Evolutionary conservation across 2,797 vertebrate species (phyloP), one percentile per base, ranked within the genome.

Genomic region (Sebastolobus alascanus): DNA sequence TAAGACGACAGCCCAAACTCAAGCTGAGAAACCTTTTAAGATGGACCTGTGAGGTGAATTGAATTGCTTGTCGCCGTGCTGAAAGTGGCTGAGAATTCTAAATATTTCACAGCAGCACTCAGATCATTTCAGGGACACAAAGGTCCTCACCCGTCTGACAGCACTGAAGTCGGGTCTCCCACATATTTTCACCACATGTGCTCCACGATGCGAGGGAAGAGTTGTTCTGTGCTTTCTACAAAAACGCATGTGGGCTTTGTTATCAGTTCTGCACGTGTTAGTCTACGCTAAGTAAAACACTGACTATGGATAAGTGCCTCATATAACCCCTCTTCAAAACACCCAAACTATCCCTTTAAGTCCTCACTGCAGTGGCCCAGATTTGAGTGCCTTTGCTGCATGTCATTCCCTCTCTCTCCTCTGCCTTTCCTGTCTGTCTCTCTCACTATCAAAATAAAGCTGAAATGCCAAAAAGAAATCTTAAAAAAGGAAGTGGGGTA

Each of bases 101-200:
- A 84, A 52, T 38, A 92, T 84, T 71, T 86, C 63, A 67, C 66
- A 20, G 64, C 13, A 68, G 60, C 16, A 29, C 18, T 71, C 27
- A 14, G 56, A 27, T 38, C 27, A 50, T 31, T 9, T 71, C 20
- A 9, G 11, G 20, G 71, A 59, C 0, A 56, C 37, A 22, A 75
- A 65, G 46, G 35, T 38, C 18, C 11, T 22, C 12, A 10, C 27
- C 43, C 10, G 12, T 56, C 18, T 60, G 70, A 76, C 12, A 50
- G 50, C 10, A 29, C 22, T 29, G 5, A 2, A 68, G 80, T 54
- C 2, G 5, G 18, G 46, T 63, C 4, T 56, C 58, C 29, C n/a
- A 27, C 27, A 60, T 69, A 77, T 79, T 85, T 86, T 66, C 65
- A 59, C 18, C 68, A 74, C 8, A 64, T 20, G 56, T 35, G 52